phyloP scores from a whole-genome alignment of 2,113 vertebrate genomes.

The Channa maculata region DNA sequence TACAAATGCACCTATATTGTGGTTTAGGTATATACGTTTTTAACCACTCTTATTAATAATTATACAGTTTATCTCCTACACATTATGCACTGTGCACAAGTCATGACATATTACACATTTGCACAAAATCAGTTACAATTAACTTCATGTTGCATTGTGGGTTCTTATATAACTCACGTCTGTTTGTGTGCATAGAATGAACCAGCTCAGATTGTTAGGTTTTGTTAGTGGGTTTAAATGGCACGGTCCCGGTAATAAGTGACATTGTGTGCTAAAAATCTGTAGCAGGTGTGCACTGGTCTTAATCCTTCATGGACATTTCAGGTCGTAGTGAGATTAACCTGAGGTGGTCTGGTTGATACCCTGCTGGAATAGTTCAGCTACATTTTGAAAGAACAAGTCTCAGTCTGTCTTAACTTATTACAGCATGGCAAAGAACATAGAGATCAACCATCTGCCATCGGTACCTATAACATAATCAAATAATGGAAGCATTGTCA shows the following conservation, averaged over 20 bases:
- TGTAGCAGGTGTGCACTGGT: slow-evolving; percentile 71
- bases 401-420: slow-evolving; percentile 52
- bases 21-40: background rate
- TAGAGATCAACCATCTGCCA: slow-evolving; percentile 61
- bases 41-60: background rate
- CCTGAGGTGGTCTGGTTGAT: slow-evolving; percentile 80
- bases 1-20: slow-evolving; percentile 7
- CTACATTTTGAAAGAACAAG: slow-evolving; percentile 49
- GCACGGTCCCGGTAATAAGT: slow-evolving; percentile 22
- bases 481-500: slow-evolving; percentile 32
- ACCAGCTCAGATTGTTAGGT: background rate
- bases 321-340: slow-evolving; percentile 79
- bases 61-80: background rate
- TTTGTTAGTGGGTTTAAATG: slow-evolving; percentile 57
- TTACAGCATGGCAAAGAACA: slow-evolving; percentile 51
- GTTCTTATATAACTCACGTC: no score
- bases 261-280: slow-evolving; percentile 68
- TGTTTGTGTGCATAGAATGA: no score
- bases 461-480: slow-evolving; percentile 31
- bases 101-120: background rate
- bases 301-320: slow-evolving; percentile 77
- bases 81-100: background rate
- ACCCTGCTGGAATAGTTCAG: slow-evolving; percentile 61
- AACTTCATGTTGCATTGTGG: no score
- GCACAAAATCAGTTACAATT: background rate